These are phyloP conservation scores for Saguinus midas DNA, from an alignment of 2,113 vertebrate species.

Conservation along the genomic window DNA sequence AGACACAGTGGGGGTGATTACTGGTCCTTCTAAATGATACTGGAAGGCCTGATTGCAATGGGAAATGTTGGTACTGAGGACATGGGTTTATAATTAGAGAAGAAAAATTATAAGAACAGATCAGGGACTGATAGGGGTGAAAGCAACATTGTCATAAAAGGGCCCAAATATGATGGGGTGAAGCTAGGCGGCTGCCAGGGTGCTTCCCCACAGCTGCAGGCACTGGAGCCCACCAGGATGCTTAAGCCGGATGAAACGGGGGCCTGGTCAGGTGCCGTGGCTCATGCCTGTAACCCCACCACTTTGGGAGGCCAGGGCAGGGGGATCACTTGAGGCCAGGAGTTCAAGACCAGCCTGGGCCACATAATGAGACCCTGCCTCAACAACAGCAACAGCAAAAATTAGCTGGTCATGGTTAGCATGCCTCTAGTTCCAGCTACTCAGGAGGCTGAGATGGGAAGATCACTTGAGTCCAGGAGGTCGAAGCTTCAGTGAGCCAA, in stretches of 20 bases:
- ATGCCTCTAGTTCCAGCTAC: no score
- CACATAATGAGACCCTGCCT: no score
- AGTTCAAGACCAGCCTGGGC: no score
- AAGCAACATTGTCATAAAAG: background rate
- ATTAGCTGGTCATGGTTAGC: no score
- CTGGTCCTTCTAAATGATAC: background rate
- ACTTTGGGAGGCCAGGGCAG: no score
- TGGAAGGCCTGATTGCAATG: background rate
- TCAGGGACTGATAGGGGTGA: background rate
- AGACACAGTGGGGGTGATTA: background rate
- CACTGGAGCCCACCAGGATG: background rate
- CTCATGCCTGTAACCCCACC: no score
- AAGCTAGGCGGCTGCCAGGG: background rate
- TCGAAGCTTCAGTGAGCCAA: no score
- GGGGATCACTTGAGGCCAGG: no score
- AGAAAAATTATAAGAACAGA: background rate
- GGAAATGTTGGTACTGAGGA: background rate
- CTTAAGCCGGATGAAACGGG: background rate
- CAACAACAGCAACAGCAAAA: no score
- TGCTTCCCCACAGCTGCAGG: background rate
- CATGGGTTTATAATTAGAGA: background rate
- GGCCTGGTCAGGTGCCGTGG: no score
- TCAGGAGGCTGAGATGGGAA: no score
- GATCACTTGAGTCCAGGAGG: no score
- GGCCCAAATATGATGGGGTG: background rate